phyloP scores from a whole-genome alignment of 2,113 vertebrate genomes.

The Bostrychus sinensis region DNA sequence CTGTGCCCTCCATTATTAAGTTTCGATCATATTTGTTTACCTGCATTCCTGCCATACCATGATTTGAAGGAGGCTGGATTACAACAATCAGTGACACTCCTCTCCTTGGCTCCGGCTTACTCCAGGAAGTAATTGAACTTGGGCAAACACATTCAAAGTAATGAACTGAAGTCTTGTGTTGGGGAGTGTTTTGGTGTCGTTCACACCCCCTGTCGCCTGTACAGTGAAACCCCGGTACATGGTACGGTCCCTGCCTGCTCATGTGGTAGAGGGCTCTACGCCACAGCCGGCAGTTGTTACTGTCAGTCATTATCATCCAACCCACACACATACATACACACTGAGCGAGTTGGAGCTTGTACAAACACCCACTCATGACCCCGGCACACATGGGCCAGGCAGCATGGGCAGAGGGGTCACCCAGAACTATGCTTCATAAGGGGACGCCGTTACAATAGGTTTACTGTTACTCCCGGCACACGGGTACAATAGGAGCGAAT shows the following conservation, averaged over 20 bases:
- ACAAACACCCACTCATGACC: slow-evolving; percentile 67
- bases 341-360: slow-evolving; percentile 53
- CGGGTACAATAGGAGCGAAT: slow-evolving; percentile 58
- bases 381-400: slow-evolving; percentile 51
- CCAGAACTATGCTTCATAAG: slow-evolving; percentile 74
- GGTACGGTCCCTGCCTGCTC: slow-evolving; percentile 27
- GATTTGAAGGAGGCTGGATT: slow-evolving; percentile 53
- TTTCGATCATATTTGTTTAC: slow-evolving; percentile 33
- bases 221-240: slow-evolving; percentile 43
- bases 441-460: slow-evolving; percentile 73
- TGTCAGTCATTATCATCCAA: slow-evolving; percentile 70
- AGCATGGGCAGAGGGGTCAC: slow-evolving; percentile 75
- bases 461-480: slow-evolving; percentile 69
- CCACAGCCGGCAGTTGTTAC: slow-evolving; percentile 64
- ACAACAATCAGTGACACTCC: slow-evolving; percentile 30
- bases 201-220: slow-evolving; percentile 33
- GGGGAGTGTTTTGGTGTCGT: slow-evolving; percentile 13
- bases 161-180: slow-evolving; percentile 29
- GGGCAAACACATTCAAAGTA: slow-evolving; percentile 32
- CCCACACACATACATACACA: slow-evolving; percentile 24
- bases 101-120: slow-evolving; percentile 20
- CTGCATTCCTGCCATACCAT: slow-evolving; percentile 72
- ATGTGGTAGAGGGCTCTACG: slow-evolving; percentile 36
- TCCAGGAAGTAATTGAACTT: slow-evolving; percentile 67
- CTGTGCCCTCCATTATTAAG: slow-evolving; percentile 12